phyloP scores from a whole-genome alignment of 1,140 invertebrate species.

The Neodiprion fabricii region DNA sequence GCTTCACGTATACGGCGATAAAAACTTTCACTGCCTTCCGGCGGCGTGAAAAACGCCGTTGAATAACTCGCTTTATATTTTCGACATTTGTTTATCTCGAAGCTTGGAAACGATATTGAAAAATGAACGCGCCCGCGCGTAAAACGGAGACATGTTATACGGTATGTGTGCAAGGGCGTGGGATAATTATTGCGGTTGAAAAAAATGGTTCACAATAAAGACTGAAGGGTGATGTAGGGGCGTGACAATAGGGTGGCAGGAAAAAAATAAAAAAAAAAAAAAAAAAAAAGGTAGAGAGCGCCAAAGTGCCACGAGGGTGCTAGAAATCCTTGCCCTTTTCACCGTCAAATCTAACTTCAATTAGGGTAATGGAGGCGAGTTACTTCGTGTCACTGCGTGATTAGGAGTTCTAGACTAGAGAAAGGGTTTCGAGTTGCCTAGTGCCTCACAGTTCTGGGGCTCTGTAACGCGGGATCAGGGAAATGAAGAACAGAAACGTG shows the following conservation, averaged over 20 bases:
- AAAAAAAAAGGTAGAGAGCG: background rate
- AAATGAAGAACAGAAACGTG: background rate
- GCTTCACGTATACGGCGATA: too few relatives aligned
- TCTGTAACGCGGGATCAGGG: too few relatives aligned
- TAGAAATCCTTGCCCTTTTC: background rate
- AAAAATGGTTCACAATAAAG: background rate
- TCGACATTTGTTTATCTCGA: background rate
- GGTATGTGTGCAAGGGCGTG: background rate
- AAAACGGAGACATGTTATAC: background rate
- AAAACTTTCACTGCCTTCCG: too few relatives aligned
- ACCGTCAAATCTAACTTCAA: background rate
- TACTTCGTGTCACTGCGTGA: background rate
- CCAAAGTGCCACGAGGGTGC: background rate
- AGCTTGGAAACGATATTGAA: background rate
- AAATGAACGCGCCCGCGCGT: background rate
- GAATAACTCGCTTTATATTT: background rate
- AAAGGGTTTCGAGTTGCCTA: background rate
- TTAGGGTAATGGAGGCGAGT: background rate
- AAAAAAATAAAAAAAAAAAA: background rate
- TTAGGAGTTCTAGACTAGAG: background rate
- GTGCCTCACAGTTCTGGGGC: too few relatives aligned
- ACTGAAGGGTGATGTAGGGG: background rate
- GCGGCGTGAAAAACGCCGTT: too few relatives aligned
- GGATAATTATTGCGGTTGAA: background rate
- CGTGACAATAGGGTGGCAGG: background rate